Evolutionary conservation across 1,140 invertebrate species (phyloP), one percentile per base, ranked within the genome.

Genomic region (Scaptomyza hsui): DNA sequence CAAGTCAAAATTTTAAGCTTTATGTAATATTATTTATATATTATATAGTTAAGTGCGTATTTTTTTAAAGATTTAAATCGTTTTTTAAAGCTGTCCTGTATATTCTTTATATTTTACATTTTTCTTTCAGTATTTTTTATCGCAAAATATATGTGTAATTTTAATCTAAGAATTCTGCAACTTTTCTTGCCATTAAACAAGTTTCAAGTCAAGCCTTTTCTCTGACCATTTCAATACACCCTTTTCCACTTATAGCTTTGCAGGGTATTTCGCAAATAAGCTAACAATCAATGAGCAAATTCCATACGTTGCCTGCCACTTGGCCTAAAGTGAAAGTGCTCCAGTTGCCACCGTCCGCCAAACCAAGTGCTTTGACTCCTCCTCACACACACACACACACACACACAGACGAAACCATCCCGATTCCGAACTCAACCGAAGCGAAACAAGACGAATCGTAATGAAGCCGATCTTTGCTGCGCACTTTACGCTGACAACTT

Each of bases 341-440:
- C 82, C 83, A 88, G 76, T 88, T 88, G 82, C 63, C 51, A 56
- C 57, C 62, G 32, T 78, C 74, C 62, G 10, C 16, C 51, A 42
- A n/a, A 73, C 81, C 77, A 86, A 86, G 81, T 86, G 81, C 82
- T 69, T 81, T 88, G 82, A 86, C 81, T 86, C 82, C 81, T 85
- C 77, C 81, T 78, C 59, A 59, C 9, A 51, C 41, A 19, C 19
- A 16, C 26, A 52, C 55, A 16, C 39, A 19, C 29, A 16, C 16
- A 49, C 44, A 12, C 21, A 13, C 29, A 56, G 12, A 18, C 21
- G 26, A 32, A 16, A 61, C 55, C 68, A 72, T 67, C 68, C 72
- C 60, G 41, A 64, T 35, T 7, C 13, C 51, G 6, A 16, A n/a
- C 26, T 35, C 16, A 47, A 19, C 52, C 42, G 49, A 63, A 35